Conservation (phyloP, 2,113 vertebrate species). For the Athene cunicularia region DNA sequence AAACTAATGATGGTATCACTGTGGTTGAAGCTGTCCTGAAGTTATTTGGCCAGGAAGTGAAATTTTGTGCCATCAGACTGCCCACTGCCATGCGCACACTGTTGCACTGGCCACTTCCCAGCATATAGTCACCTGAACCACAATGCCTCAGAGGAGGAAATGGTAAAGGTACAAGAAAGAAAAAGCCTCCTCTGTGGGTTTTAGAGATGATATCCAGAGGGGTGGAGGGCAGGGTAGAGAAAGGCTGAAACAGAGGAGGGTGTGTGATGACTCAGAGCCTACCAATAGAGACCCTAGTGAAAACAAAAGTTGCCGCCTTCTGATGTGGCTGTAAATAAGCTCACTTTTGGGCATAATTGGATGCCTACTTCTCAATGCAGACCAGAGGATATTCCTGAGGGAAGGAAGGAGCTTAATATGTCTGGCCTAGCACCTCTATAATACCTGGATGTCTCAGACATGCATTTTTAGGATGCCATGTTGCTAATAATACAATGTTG, state of each 20-base stretch:
- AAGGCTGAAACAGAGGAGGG: not conserved
- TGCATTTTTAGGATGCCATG: not conserved
- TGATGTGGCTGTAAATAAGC: not conserved
- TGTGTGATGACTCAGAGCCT: not conserved
- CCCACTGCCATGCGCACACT: fast-evolving
- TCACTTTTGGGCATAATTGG: not conserved
- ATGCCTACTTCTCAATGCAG: not conserved
- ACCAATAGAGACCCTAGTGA: not conserved
- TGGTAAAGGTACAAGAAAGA: fast-evolving
- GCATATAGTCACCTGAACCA: not conserved
- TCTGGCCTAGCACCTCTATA: not conserved
- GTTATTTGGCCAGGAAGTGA: not conserved
- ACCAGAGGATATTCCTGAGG: not conserved
- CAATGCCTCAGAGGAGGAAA: not conserved
- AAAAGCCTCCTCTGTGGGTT: not conserved
- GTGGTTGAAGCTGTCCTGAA: not conserved
- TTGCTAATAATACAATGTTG: not conserved
- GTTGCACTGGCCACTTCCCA: not conserved
- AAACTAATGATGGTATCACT: not conserved
- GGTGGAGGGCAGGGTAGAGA: not conserved
- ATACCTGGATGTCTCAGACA: not conserved
- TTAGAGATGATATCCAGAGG: not conserved
- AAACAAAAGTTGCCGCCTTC: not conserved
- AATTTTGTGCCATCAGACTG: not conserved
- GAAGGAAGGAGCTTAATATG: not conserved